Evolutionary conservation across 2,113 vertebrate species (phyloP).

Genomic region (Montifringilla adamsi): DNA sequence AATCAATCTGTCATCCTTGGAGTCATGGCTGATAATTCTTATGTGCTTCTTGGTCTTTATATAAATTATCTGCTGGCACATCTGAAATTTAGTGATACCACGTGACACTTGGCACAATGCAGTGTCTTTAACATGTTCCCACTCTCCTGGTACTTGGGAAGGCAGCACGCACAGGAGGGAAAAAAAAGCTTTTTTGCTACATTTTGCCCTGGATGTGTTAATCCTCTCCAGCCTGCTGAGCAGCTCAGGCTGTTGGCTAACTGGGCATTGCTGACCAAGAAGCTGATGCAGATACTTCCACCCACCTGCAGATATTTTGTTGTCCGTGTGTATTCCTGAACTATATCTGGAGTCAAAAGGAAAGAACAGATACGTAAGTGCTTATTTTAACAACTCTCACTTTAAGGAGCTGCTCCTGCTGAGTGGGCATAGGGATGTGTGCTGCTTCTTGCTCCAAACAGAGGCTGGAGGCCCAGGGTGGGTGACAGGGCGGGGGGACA

Average conservation of each 20-base stretch:
- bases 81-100: background rate
- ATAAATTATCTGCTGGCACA: background rate
- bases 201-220: background rate
- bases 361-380: background rate
- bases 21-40: background rate
- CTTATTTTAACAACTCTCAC: background rate
- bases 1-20: conserved; percentile 14
- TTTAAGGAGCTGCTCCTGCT: background rate
- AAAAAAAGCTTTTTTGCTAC: background rate
- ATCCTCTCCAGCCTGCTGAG: background rate
- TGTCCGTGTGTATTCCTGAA: background rate
- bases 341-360: background rate
- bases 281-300: background rate
- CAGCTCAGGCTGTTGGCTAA: background rate
- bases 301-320: background rate
- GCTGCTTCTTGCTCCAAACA: background rate
- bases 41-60: background rate
- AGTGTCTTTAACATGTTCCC: background rate
- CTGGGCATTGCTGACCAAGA: background rate
- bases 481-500: background rate
- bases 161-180: background rate
- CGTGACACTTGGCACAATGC: background rate
- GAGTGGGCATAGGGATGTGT: background rate
- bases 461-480: background rate
- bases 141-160: background rate